Conservation (phyloP, 92 coral and sea anemone species). For the Meandrina meandrites region DNA sequence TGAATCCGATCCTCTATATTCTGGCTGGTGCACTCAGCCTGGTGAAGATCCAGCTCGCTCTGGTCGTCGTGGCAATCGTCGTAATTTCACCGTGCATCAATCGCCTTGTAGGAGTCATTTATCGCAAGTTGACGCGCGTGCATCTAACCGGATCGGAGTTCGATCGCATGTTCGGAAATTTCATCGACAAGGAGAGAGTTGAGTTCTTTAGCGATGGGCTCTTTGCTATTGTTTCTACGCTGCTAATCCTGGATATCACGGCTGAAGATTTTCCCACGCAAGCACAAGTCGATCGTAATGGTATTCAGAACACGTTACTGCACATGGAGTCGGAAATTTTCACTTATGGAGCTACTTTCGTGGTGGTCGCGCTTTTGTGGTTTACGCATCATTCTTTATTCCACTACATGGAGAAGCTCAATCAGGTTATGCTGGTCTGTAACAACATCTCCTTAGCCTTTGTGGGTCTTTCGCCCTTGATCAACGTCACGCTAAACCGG, state of each 20-base stretch:
- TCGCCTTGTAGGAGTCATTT: conserved; percentile 82
- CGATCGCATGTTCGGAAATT: conserved; percentile 89
- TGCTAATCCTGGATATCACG: conserved; percentile 89
- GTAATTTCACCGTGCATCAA: conserved; percentile 82
- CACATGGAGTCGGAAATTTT: conserved; percentile 83
- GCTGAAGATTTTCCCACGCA: conserved; percentile 85
- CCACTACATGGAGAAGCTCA: conserved; percentile 85
- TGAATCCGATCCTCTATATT: conserved; percentile 79
- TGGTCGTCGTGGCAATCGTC: conserved; percentile 79
- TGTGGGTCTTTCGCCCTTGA: conserved; percentile 86
- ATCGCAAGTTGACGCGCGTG: conserved; percentile 62
- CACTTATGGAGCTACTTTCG: conserved; percentile 89
- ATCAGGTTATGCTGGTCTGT: conserved; percentile 85
- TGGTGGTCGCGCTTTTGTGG: conserved; percentile 88
- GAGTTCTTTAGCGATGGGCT: conserved; percentile 98
- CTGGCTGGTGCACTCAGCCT: conserved; percentile 75
- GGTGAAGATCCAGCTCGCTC: conserved; percentile 65
- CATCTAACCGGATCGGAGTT: conserved; percentile 71
- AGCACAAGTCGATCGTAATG: conserved; percentile 58
- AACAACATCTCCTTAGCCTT: conserved; percentile 91
- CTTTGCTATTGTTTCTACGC: conserved; percentile 96
- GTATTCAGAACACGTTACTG: conserved; percentile 65
- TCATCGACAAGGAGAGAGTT: conserved; percentile 90
- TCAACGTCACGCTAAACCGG: conserved; percentile 77
- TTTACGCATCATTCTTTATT: conserved; percentile 94